Conservation (phyloP, 2,888 invertebrate species). For the Phaedon cochleariae region DNA sequence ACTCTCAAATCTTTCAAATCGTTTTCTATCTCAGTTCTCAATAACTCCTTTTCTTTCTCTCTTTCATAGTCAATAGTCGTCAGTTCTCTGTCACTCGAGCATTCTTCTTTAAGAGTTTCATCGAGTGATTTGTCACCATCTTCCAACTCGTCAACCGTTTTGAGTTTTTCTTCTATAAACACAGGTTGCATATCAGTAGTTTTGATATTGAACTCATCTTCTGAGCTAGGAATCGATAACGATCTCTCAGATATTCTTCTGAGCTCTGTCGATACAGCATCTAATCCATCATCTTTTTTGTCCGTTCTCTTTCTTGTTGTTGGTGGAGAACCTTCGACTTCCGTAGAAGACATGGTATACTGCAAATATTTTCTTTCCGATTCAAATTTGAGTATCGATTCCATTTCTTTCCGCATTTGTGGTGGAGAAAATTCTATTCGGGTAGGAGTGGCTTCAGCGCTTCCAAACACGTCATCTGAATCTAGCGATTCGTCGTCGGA, state of each 20-base stretch:
- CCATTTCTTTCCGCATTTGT: slow-evolving; percentile 78
- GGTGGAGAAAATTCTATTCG: slow-evolving; percentile 79
- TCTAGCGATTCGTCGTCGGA: slow-evolving; percentile 81
- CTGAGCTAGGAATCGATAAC: slow-evolving; percentile 79
- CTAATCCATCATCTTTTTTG: slow-evolving; percentile 67
- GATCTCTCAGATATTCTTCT: slow-evolving; percentile 78
- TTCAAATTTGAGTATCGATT: slow-evolving; percentile 76
- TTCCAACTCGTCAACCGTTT: slow-evolving; percentile 55
- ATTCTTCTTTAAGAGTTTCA: slow-evolving; percentile 54
- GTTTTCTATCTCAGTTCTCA: slow-evolving; percentile 59
- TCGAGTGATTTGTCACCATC: slow-evolving; percentile 56
- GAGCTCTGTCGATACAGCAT: slow-evolving; percentile 72
- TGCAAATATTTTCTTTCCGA: slow-evolving; percentile 72
- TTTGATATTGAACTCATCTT: slow-evolving; percentile 74
- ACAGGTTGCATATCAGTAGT: slow-evolving; percentile 64
- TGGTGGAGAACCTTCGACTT: slow-evolving; percentile 80
- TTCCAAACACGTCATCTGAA: slow-evolving; percentile 80
- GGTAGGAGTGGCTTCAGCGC: slow-evolving; percentile 77
- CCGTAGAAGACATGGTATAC: slow-evolving; percentile 76
- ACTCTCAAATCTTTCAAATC: slow-evolving; percentile 59
- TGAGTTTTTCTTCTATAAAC: slow-evolving; percentile 54
- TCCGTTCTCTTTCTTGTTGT: slow-evolving; percentile 76
- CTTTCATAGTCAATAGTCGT: slow-evolving; percentile 51
- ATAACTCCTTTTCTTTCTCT: slow-evolving; percentile 55
- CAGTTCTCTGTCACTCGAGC: slow-evolving; percentile 44